Percentiles rank a stretch among this genome's conserved stretches.
Evolutionary conservation across 2,888 invertebrate species (phyloP).

Genomic region (Scaptomyza parva): DNA sequence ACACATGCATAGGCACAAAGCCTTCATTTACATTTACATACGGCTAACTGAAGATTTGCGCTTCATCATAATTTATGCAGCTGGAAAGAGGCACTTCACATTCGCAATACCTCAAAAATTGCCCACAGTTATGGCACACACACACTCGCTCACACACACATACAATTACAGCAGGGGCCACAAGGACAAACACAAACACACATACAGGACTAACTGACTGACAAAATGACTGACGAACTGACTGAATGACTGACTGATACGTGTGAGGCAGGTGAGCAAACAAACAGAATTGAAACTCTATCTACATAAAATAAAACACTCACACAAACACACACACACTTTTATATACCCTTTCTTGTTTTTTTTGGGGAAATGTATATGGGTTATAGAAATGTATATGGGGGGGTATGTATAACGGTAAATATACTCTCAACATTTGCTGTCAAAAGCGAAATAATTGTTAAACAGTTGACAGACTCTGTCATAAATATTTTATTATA

Average conservation of each 20-base stretch:
- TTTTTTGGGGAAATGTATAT: conserved; percentile 1
- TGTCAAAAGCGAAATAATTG: too few relatives aligned
- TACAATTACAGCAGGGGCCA: conserved; percentile 12
- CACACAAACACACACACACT: conserved; percentile 3
- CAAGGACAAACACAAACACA: conserved; percentile 56
- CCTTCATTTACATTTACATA: conserved; percentile 78
- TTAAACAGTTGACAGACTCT: neutral
- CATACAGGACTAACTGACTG: conserved; percentile 44
- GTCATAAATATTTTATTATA: neutral
- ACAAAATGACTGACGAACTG: conserved; percentile 34
- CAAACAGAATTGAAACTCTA: conserved; percentile 60
- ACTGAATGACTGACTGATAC: conserved; percentile 50
- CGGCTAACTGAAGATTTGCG: conserved; percentile 79
- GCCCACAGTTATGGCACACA: conserved; percentile 68
- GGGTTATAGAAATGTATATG: neutral
- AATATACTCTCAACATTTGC: too few relatives aligned
- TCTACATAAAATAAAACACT: too few relatives aligned
- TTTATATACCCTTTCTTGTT: conserved; percentile 9
- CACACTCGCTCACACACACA: conserved; percentile 2
- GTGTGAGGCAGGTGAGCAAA: conserved; percentile 48
- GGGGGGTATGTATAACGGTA: too few relatives aligned
- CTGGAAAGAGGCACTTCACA: conserved; percentile 64
- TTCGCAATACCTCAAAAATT: conserved; percentile 75
- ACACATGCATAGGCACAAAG: conserved; percentile 52
- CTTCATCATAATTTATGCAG: conserved; percentile 79